These are phyloP conservation scores for Anguilla marmorata DNA, from an alignment of 2,797 vertebrate genomes.

Conservation along the genomic window DNA sequence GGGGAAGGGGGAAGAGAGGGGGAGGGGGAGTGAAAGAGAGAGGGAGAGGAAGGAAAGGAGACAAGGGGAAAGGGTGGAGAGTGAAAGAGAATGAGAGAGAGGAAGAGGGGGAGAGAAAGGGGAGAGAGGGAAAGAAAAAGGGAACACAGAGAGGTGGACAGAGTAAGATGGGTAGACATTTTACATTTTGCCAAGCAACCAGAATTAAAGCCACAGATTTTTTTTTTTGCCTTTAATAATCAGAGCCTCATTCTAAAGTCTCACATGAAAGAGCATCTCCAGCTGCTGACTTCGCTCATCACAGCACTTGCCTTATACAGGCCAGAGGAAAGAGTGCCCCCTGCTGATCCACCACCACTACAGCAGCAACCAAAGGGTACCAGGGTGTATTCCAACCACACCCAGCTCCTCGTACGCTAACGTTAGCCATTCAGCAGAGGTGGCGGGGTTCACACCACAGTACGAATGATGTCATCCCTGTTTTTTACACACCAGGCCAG, in stretches of 20 bases:
- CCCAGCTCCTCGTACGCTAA: not conserved
- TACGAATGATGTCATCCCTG: not conserved
- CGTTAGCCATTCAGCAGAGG: not conserved
- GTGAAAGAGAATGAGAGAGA: not conserved
- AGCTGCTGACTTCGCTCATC: not conserved
- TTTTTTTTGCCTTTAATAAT: not conserved
- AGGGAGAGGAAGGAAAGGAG: not conserved
- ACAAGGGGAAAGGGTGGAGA: not conserved
- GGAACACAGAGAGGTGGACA: not conserved
- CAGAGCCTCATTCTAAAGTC: not conserved
- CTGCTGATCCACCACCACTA: not conserved
- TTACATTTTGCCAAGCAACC: not conserved
- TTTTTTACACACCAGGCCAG: not conserved
- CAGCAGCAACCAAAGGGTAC: not conserved
- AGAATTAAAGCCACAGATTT: not conserved
- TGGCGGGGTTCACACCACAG: not conserved
- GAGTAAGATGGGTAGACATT: not conserved
- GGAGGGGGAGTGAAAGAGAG: not conserved
- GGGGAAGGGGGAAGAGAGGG: slow-evolving; percentile 33
- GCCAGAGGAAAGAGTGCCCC: not conserved
- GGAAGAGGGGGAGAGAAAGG: not conserved
- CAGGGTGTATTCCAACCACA: not conserved
- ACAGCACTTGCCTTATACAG: not conserved
- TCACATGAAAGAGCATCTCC: not conserved
- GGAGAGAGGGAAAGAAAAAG: not conserved